These are phyloP conservation scores for Mus musculus DNA, from an alignment of 2,113 vertebrate genomes.

Conservation along the genomic window DNA sequence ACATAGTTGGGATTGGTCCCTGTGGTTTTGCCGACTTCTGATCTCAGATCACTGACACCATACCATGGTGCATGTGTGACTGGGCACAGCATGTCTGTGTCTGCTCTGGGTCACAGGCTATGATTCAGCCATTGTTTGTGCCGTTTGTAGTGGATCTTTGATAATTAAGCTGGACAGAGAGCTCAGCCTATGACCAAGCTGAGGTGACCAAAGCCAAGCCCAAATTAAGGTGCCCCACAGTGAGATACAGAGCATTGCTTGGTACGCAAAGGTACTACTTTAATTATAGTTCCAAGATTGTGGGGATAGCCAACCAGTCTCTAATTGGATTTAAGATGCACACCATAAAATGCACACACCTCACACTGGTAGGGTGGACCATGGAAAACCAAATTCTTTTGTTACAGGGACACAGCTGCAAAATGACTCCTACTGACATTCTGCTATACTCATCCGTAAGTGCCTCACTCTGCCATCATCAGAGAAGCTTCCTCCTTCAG, in stretches of 20 bases:
- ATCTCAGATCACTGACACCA: background rate
- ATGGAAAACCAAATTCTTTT: background rate
- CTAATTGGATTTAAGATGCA: background rate
- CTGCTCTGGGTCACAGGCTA: background rate
- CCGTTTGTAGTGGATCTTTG: background rate
- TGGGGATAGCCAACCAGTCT: background rate
- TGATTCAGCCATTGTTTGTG: background rate
- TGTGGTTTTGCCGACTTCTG: background rate
- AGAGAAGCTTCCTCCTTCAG: background rate
- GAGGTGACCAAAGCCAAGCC: background rate
- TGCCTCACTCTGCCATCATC: background rate
- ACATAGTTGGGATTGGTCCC: accelerated
- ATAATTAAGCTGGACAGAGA: background rate
- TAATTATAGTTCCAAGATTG: too few species aligned
- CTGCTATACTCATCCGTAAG: background rate
- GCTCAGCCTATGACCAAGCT: background rate
- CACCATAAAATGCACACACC: background rate
- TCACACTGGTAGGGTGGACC: background rate
- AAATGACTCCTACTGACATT: background rate
- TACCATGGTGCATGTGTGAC: accelerated
- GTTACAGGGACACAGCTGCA: too few species aligned
- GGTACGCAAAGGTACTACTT: background rate
- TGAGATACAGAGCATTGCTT: background rate
- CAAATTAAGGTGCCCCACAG: constrained; percentile 12
- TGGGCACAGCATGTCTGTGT: background rate